A percentile compares a stretch with the other conserved stretches of the same genome.
phyloP scores from a whole-genome alignment of 2,113 vertebrate genomes.

The Aspiorhynchus laticeps region DNA sequence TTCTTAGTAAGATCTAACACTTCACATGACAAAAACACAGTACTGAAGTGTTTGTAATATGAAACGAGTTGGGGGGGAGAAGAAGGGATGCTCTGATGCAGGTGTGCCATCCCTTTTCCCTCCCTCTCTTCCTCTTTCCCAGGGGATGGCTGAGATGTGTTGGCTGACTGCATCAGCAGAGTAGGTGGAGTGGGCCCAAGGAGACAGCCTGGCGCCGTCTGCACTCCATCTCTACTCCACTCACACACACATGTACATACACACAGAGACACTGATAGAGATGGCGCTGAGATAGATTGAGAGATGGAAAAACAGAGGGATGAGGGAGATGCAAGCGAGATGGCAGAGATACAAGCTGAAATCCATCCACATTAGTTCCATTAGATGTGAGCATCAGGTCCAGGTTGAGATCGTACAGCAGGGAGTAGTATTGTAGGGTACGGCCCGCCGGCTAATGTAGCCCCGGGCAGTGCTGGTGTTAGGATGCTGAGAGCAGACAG shows the following conservation, averaged over 20 bases:
- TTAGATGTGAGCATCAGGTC: constrained; percentile 36
- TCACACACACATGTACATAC: constrained; percentile 39
- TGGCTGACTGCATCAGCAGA: constrained; percentile 83
- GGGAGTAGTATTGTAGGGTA: constrained; percentile 5
- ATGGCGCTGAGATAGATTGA: background rate
- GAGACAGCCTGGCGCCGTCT: constrained; percentile 81
- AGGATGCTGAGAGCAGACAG: constrained; percentile 15
- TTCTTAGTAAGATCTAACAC: background rate
- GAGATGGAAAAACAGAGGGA: constrained; percentile 23
- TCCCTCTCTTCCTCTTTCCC: constrained; percentile 68
- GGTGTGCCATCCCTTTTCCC: constrained; percentile 79
- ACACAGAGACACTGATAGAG: constrained; percentile 51
- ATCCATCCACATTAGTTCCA: constrained; percentile 41
- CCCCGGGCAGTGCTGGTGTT: constrained; percentile 30
- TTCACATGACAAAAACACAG: constrained; percentile 15
- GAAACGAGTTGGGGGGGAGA: background rate
- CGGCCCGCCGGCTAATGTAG: constrained; percentile 17
- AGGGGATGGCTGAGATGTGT: constrained; percentile 78
- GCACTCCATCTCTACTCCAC: constrained; percentile 63
- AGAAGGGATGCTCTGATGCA: constrained; percentile 75
- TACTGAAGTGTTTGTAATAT: constrained; percentile 38
- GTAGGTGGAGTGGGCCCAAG: constrained; percentile 64
- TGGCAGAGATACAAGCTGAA: constrained; percentile 34
- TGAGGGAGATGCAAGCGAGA: constrained; percentile 23
- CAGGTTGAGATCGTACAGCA: background rate